phyloP scores from a whole-genome alignment of 2,113 vertebrate genomes.

The Tetraodon nigroviridis region DNA sequence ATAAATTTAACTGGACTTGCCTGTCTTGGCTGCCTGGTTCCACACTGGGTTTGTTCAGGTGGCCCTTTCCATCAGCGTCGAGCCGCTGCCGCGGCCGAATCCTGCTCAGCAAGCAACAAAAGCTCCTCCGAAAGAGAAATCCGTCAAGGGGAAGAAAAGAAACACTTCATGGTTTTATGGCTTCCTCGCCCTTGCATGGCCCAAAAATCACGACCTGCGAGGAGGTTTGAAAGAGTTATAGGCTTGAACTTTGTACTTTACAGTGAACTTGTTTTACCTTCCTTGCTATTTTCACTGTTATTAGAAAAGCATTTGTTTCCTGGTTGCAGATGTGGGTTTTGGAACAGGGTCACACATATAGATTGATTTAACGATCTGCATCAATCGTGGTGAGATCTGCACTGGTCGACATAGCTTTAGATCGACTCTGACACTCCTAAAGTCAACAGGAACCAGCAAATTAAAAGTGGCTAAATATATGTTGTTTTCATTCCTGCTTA shows the following conservation, averaged over 20 bases:
- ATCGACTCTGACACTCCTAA: too few relatives aligned
- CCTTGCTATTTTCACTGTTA: conserved; percentile 2
- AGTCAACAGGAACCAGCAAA: too few relatives aligned
- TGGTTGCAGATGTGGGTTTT: background rate
- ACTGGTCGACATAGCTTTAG: too few relatives aligned
- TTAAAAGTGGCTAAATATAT: too few relatives aligned
- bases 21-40: conserved; percentile 40
- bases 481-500: too few relatives aligned
- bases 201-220: conserved; percentile 38
- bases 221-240: conserved; percentile 41
- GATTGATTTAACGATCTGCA: too few relatives aligned
- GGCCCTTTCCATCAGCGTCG: conserved; percentile 63
- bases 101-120: conserved; percentile 46
- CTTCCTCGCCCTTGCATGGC: conserved; percentile 53
- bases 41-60: conserved; percentile 70
- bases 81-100: conserved; percentile 24
- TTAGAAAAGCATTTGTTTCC: background rate
- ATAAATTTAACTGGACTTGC: conserved; percentile 62
- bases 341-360: too few relatives aligned
- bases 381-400: too few relatives aligned
- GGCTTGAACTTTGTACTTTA: conserved; percentile 28
- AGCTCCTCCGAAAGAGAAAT: conserved; percentile 38
- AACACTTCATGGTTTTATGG: conserved; percentile 58
- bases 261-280: conserved; percentile 26
- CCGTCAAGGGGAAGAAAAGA: conserved; percentile 44